phyloP scores from a whole-genome alignment of 1,140 invertebrate species.

The Drosophila pseudoananassae region DNA sequence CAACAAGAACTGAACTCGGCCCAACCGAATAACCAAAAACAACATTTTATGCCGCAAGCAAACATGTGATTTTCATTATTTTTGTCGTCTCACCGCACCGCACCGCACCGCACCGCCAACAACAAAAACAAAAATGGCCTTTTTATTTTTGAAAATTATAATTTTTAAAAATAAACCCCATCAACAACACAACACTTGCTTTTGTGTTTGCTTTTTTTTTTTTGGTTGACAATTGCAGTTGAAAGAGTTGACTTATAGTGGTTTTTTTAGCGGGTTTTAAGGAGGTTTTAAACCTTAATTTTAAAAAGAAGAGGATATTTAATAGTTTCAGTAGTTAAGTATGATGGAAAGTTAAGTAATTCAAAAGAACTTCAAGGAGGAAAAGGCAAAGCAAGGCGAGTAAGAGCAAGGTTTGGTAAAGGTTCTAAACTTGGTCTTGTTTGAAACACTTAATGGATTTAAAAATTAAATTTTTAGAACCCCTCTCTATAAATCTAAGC shows the following conservation, averaged over 20 bases:
- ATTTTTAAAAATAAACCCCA: constrained; percentile 74
- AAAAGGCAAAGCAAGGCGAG: too few species aligned
- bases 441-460: too few species aligned
- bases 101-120: constrained; percentile 22
- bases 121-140: constrained; percentile 25
- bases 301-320: too few species aligned
- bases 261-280: neutral
- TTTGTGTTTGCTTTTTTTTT: constrained; percentile 24
- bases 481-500: too few species aligned
- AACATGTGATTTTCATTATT: constrained; percentile 82
- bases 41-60: constrained; percentile 76
- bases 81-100: constrained; percentile 67
- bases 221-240: constrained; percentile 27
- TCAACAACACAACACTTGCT: constrained; percentile 24
- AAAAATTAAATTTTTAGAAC: too few species aligned
- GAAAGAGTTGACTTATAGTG: constrained; percentile 4
- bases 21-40: constrained; percentile 24
- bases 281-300: too few species aligned
- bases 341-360: too few species aligned
- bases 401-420: too few species aligned
- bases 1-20: constrained; percentile 38
- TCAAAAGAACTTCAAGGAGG: too few species aligned
- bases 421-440: too few species aligned
- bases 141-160: constrained; percentile 82
- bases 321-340: too few species aligned